Evolutionary conservation across 2,797 vertebrate genomes (phyloP), one percentile per base, ranked within the genome.

Genomic region (Poeciliopsis presidionis): DNA sequence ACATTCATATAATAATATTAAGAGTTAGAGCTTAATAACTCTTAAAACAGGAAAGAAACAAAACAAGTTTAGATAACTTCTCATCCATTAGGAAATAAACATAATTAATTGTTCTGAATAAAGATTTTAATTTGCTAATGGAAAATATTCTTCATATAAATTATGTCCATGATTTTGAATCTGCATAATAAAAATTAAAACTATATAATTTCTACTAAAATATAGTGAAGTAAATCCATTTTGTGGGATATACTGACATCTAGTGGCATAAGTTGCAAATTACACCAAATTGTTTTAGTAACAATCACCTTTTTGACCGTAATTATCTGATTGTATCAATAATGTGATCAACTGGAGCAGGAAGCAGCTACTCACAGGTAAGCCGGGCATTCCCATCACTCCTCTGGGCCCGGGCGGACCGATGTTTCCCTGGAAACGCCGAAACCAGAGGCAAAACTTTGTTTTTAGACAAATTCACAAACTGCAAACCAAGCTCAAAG

Each of bases 401-500:
- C 97, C 97, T 77, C 82, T 86, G 0, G 75, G 79, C 8, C 97
- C 97, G 0, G 91, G 69, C 2, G 47, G 86, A 28, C 97, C 97
- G 49, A 88, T 87, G 78, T 93, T 91, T 33, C 97, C 97, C 97
- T 98, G 67, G 9, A 71, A 85, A 33, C 87, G 65, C 74, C 41
- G 1, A 16, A 18, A 18, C 71, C 7, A 63, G n/a, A 13, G 13
- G 2, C 4, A 47, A 2, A 51, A 14, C 36, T 43, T 69, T 43
- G 36, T 11, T 30, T 59, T 30, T 4, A 39, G 7, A 65, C 1
- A 8, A 28, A 61, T 33, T 33, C 28, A 30, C 6, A 30, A 46
- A 46, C 1, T 3, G 45, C 45, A 46, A 46, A 46, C 45, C 13
- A 16, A 47, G 14, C 14, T 47, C 46, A 47, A 16, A 47, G 2